phyloP scores from a whole-genome alignment of 2,113 vertebrate genomes.

The Ochotona princeps region DNA sequence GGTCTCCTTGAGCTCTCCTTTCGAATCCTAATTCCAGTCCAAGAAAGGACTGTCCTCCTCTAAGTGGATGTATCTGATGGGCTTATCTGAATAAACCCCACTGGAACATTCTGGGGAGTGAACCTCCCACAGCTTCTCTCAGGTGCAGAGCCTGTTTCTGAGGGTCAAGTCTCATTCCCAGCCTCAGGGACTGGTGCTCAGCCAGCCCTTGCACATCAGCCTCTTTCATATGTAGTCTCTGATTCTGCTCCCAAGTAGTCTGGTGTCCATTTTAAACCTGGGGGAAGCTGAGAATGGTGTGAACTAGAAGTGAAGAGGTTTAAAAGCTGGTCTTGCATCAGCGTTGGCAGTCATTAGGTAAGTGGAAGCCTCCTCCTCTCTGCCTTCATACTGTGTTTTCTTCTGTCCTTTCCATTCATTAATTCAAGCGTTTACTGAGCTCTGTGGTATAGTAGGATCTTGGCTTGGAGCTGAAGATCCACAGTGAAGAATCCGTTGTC shows the following conservation, averaged over 20 bases:
- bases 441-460: neutral
- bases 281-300: neutral
- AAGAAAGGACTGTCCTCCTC: neutral
- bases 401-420: neutral
- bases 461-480: neutral
- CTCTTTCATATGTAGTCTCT: neutral
- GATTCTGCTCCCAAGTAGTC: neutral
- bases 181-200: neutral
- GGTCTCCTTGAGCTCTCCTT: neutral
- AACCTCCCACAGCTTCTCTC: neutral
- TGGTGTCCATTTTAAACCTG: conserved; percentile 2
- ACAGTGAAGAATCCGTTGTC: neutral
- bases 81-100: neutral
- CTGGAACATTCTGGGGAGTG: neutral
- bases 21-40: neutral
- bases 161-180: neutral
- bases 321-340: neutral
- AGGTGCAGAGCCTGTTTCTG: neutral
- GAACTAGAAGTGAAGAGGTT: neutral
- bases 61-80: neutral
- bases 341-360: neutral
- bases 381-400: neutral
- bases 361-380: neutral
- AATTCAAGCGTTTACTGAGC: neutral
- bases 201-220: neutral